Evolutionary conservation across 2,888 invertebrate genomes (phyloP).

Genomic region (Belgica antarctica): DNA sequence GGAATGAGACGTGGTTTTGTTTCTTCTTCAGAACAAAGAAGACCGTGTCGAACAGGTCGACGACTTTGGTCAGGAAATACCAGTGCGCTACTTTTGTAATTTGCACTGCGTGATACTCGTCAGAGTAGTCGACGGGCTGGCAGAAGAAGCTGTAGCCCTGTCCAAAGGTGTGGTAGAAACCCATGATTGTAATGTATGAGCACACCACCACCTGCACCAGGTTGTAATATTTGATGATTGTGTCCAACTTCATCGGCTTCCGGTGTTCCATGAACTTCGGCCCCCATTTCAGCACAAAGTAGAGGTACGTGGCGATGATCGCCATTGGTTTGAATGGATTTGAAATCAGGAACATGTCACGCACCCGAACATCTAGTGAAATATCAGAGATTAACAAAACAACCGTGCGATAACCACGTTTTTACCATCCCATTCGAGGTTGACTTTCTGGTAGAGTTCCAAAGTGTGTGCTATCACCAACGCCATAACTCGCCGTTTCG

Average conservation of each 20-base stretch:
- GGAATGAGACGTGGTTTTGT: slow-evolving; percentile 74
- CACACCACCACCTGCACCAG: slow-evolving; percentile 64
- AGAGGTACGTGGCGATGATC: slow-evolving; percentile 63
- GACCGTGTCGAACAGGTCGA: slow-evolving; percentile 51
- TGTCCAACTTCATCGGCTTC: slow-evolving; percentile 63
- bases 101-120: slow-evolving; percentile 54
- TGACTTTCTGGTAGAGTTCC: not conserved
- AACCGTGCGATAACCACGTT: not conserved
- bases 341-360: slow-evolving; percentile 64
- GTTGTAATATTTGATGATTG: slow-evolving; percentile 67
- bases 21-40: slow-evolving; percentile 83
- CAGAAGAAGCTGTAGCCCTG: slow-evolving; percentile 58
- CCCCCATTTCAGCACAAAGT: slow-evolving; percentile 69
- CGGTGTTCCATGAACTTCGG: slow-evolving; percentile 70
- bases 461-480: slow-evolving; percentile 14
- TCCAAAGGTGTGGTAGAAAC: slow-evolving; percentile 56
- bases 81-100: slow-evolving; percentile 58
- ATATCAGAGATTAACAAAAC: slow-evolving; percentile 47
- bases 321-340: slow-evolving; percentile 63
- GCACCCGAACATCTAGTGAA: slow-evolving; percentile 63
- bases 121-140: slow-evolving; percentile 61
- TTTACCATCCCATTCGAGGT: slow-evolving; percentile 28
- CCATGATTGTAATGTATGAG: slow-evolving; percentile 54
- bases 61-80: slow-evolving; percentile 49
- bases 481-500: too few species aligned